A percentile compares a stretch with the other conserved stretches of the same genome.
These are phyloP conservation scores for Drosophila mettleri DNA, from an alignment of 2,888 invertebrate genomes.

Conservation along the genomic window DNA sequence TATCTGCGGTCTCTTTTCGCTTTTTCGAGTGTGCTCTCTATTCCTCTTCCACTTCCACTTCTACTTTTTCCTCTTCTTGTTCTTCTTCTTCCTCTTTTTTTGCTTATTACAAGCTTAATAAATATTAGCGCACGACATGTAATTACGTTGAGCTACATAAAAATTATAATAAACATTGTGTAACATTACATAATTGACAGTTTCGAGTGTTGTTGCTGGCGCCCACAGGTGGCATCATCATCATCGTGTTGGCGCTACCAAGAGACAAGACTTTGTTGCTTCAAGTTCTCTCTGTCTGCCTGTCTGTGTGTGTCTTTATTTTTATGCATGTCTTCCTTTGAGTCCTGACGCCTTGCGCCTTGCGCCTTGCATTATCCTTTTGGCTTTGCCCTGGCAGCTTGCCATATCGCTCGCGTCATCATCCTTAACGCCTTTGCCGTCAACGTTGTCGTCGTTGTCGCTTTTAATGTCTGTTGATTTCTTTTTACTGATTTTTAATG, in stretches of 20 bases:
- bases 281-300: conserved; percentile 39
- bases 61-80: neutral
- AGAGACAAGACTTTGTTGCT: conserved; percentile 48
- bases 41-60: too few species aligned
- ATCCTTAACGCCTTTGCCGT: conserved; percentile 58
- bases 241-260: neutral
- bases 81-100: neutral
- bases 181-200: conserved; percentile 77
- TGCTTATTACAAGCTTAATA: conserved; percentile 72
- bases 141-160: conserved; percentile 68
- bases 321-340: conserved; percentile 60
- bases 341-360: conserved; percentile 6
- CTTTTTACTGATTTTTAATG: conserved; percentile 73
- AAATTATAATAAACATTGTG: conserved; percentile 78
- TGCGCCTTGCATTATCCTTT: conserved; percentile 53
- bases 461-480: conserved; percentile 74
- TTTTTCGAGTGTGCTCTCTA: neutral
- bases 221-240: conserved; percentile 57
- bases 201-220: conserved; percentile 61
- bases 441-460: conserved; percentile 38
- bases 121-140: conserved; percentile 73
- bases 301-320: conserved; percentile 56
- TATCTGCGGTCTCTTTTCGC: conserved; percentile 1
- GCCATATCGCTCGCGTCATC: conserved; percentile 65
- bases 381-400: conserved; percentile 59